These are phyloP conservation scores for Oxyruncus cristatus DNA, from an alignment of 2,113 vertebrate genomes.

Conservation along the genomic window DNA sequence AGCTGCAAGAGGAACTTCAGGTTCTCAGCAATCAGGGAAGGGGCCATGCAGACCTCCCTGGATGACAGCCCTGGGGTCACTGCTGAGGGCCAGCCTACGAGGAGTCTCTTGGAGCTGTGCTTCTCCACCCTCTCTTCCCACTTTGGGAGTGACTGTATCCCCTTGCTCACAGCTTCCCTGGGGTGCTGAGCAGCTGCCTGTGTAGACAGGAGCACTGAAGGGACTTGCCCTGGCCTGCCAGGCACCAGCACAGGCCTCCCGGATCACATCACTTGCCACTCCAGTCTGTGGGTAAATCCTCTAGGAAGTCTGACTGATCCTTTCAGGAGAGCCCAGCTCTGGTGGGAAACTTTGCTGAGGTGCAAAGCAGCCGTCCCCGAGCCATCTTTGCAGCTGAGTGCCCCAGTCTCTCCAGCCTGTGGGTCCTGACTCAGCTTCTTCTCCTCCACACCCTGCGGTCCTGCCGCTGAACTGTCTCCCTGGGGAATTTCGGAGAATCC, in stretches of 20 bases:
- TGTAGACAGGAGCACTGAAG: not conserved
- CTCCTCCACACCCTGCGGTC: not conserved
- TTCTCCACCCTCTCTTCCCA: not conserved
- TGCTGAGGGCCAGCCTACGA: accelerated
- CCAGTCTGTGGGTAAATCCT: not conserved
- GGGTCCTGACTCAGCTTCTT: not conserved
- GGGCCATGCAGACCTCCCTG: not conserved
- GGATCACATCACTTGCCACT: not conserved
- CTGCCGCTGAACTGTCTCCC: not conserved
- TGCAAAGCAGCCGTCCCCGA: accelerated
- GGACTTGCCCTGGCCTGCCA: not conserved
- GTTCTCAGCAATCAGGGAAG: not conserved
- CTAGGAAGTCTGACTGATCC: not conserved
- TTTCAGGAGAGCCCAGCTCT: not conserved
- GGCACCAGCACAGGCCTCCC: not conserved
- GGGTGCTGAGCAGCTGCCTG: not conserved
- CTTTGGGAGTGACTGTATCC: accelerated
- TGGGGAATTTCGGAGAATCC: not conserved
- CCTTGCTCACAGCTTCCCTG: not conserved
- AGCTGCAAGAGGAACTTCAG: not conserved
- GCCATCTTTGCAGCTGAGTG: accelerated
- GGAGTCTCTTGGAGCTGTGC: not conserved
- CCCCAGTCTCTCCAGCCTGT: accelerated
- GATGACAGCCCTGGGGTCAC: accelerated
- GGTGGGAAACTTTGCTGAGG: not conserved